Evolutionary conservation across 2,797 vertebrate genomes (phyloP), one percentile per base, ranked within the genome.

Genomic region (Neoniphon sammara): DNA sequence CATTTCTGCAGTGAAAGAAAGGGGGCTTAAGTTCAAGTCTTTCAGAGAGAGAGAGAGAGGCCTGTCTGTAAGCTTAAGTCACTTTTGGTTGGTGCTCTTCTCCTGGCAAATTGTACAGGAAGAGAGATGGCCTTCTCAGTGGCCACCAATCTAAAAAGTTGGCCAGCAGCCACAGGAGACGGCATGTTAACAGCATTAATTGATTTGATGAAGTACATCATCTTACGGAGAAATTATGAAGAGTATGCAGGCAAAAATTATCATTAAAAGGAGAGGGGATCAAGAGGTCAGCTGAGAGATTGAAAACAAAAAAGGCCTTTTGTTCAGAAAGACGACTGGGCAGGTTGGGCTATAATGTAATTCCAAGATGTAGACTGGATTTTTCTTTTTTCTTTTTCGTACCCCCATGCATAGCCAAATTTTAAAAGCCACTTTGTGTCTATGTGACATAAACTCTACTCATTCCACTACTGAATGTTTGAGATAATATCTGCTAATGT

Each of bases 81-180:
- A 3, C 36, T 25, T 27, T 27, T 14, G 34, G 18, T 12, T 44
- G 7, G n/a, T 21, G 20, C 12, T 61, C 5, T 42, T 46, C 36
- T 47, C 39, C 18, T 55, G 49, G 65, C 42, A 49, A 30, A 20
- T 73, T 47, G 54, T 18, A 36, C 1, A 1, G 31, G 11, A 10
- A 44, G 15, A 77, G 12, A 15, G 59, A 55, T 47, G 25, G 63
- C 21, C 7, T 14, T 50, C 14, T 79, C 39, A 42, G 27, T 54
- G 56, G 63, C 12, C 63, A 61, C 68, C 4, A 1, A 42, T 2
- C 49, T 11, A 3, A 82, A 55, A 62, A 70, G 47, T 65, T 78
- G 67, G 56, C 25, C 21, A n/a, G 25, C 14, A 50, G 64, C 64
- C 27, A 61, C 68, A 60, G 42, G 34, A 61, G 53, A 70, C 3